Conservation (phyloP, 2,113 vertebrate genomes). For the Sapajus apella region DNA sequence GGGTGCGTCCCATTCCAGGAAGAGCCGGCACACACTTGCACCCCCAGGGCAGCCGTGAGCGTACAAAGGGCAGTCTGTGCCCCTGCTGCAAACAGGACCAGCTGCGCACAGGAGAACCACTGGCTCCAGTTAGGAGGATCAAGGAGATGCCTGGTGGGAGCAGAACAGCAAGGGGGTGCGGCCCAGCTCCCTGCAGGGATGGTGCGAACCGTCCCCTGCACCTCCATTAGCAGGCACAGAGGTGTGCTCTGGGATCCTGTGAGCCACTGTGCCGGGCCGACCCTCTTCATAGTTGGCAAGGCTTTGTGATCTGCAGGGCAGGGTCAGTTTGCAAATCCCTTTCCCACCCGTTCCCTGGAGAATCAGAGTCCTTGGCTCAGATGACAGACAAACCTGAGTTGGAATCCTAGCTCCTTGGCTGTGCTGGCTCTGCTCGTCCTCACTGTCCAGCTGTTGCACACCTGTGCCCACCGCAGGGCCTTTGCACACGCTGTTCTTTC, state of each 20-base stretch:
- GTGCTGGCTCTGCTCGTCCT: neutral
- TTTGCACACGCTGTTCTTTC: neutral
- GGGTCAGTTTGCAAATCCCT: neutral
- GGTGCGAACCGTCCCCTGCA: neutral
- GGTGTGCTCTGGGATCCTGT: neutral
- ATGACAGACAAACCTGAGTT: neutral
- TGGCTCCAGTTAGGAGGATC: neutral
- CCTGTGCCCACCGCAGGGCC: neutral
- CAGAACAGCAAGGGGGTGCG: neutral
- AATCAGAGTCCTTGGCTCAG: neutral
- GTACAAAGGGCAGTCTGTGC: slow-evolving; percentile 42
- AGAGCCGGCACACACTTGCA: neutral
- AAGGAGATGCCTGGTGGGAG: neutral
- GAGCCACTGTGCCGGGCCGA: neutral
- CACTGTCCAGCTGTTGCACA: no score
- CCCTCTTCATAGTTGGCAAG: accelerated
- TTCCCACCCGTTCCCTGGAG: neutral
- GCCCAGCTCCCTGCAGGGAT: neutral
- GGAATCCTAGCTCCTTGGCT: neutral
- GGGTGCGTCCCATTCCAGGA: slow-evolving; percentile 21
- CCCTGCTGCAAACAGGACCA: neutral
- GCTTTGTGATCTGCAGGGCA: neutral
- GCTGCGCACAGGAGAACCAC: neutral
- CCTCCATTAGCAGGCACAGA: neutral
- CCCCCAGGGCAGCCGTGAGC: neutral